phyloP scores from a whole-genome alignment of 2,888 invertebrate species.

The Dryobotodes eremita region DNA sequence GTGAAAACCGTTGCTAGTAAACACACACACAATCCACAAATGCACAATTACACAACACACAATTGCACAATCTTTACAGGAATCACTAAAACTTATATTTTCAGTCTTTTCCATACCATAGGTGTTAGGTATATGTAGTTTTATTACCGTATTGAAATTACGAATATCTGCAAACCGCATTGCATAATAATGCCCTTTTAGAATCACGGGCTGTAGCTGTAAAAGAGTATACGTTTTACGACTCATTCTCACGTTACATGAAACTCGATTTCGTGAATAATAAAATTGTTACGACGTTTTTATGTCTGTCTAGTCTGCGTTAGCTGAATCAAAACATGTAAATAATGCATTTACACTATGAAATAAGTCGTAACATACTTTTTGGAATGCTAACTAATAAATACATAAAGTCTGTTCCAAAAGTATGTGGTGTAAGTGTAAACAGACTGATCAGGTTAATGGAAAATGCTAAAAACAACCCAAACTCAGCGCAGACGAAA shows the following conservation, averaged over 20 bases:
- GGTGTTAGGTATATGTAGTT: not conserved
- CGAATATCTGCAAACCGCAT: not conserved
- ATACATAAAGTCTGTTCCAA: not conserved
- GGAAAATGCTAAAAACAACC: too few species aligned
- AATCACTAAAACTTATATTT: not conserved
- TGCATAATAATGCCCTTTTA: slow-evolving; percentile 7
- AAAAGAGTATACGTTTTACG: slow-evolving; percentile 22
- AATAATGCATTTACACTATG: not conserved
- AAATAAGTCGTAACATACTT: not conserved
- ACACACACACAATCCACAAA: too few species aligned
- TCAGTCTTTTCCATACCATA: not conserved
- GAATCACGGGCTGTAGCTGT: slow-evolving; percentile 9
- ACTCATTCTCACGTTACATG: slow-evolving; percentile 11
- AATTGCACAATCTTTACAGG: too few species aligned
- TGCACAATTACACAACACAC: too few species aligned
- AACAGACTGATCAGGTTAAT: too few species aligned
- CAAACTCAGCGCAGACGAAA: too few species aligned
- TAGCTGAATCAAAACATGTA: slow-evolving; percentile 8
- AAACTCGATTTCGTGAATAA: slow-evolving; percentile 27
- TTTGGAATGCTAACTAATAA: not conserved
- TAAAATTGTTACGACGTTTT: slow-evolving; percentile 41
- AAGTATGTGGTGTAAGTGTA: not conserved
- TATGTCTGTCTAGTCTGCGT: not conserved
- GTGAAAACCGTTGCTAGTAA: not conserved
- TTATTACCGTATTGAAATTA: not conserved